Evolutionary conservation across 92 coral and sea anemone species (phyloP).

Genomic region (Virgularia gustaviana): DNA sequence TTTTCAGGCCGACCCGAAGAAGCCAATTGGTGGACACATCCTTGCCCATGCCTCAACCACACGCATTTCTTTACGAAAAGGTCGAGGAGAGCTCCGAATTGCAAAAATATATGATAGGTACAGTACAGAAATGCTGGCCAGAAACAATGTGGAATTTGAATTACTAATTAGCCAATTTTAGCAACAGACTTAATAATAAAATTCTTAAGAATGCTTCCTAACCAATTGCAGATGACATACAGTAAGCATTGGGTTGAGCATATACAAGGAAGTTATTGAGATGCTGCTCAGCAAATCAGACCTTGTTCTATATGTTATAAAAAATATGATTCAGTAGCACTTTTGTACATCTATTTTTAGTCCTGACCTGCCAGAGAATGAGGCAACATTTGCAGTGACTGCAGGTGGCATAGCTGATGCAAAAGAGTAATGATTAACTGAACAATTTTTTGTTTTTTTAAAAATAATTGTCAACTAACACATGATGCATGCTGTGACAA

Average conservation of each 20-base stretch:
- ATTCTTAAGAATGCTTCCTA: too few relatives aligned
- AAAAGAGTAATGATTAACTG: constrained; percentile 88
- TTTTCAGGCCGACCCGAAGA: constrained; percentile 99
- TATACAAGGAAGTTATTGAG: too few relatives aligned
- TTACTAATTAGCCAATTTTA: too few relatives aligned
- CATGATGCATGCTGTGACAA: too few relatives aligned
- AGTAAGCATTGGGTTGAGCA: too few relatives aligned
- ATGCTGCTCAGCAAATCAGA: too few relatives aligned
- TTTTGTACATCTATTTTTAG: constrained; percentile 40
- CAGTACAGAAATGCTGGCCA: too few relatives aligned
- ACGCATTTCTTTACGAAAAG: constrained; percentile 87
- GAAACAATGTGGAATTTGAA: too few relatives aligned
- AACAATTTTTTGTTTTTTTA: too few relatives aligned
- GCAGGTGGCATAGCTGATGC: constrained; percentile 98
- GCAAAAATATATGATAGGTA: constrained; percentile 99
- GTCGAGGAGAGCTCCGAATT: constrained; percentile 91
- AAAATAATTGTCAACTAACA: too few relatives aligned
- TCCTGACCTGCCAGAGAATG: constrained; percentile 96
- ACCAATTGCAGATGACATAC: too few relatives aligned
- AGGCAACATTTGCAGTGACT: constrained; percentile 97
- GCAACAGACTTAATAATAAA: too few relatives aligned
- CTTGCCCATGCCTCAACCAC: constrained; percentile 99
- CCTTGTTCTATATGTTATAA: background rate
- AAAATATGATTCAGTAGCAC: background rate
- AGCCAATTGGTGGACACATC: constrained; percentile 99